phyloP scores from a whole-genome alignment of 2,113 vertebrate genomes.

The Panthera leo region DNA sequence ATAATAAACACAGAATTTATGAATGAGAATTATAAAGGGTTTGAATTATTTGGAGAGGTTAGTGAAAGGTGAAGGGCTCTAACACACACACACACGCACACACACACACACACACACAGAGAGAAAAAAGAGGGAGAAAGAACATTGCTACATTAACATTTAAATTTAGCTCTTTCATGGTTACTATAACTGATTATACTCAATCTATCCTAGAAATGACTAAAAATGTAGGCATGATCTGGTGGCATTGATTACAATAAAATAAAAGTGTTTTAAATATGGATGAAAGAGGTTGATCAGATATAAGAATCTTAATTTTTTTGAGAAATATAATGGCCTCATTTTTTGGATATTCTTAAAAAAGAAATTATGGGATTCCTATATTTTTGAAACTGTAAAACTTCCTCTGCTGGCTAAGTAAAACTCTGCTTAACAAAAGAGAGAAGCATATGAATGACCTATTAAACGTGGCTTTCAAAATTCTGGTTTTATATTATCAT shows the following conservation, averaged over 20 bases:
- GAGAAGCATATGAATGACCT: background rate
- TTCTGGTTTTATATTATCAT: background rate
- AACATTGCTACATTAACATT: background rate
- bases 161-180: background rate
- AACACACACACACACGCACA: background rate
- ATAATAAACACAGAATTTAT: background rate
- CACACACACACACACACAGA: background rate
- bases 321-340: background rate
- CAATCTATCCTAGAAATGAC: background rate
- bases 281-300: background rate
- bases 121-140: background rate
- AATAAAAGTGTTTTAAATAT: background rate
- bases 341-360: background rate
- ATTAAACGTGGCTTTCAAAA: background rate
- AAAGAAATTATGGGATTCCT: background rate
- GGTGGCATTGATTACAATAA: background rate
- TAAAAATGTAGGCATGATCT: background rate
- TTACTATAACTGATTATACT: background rate
- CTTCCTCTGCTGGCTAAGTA: background rate
- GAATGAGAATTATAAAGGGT: background rate
- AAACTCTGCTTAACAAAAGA: background rate
- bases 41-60: background rate
- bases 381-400: background rate
- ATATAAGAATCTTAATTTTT: background rate
- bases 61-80: background rate